A percentile compares a stretch with the other conserved stretches of the same genome.
Conservation (phyloP, 92 coral and sea anemone species). For the Phenganax marumi region DNA sequence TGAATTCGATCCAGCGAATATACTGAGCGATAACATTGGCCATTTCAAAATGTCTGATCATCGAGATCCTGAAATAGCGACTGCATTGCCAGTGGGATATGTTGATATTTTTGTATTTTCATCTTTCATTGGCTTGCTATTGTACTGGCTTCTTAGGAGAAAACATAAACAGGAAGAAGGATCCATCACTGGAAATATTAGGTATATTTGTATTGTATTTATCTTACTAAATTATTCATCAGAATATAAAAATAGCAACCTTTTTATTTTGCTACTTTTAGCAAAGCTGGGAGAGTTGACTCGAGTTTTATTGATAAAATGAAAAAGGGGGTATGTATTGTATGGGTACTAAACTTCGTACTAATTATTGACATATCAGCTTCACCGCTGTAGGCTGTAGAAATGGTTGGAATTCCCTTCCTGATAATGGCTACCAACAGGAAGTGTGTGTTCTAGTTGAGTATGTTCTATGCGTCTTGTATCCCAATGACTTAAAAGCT, state of each 20-base stretch:
- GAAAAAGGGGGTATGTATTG: conserved; percentile 88
- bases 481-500: no score
- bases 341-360: neutral
- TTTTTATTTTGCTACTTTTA: neutral
- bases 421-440: no score
- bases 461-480: no score
- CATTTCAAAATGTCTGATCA: neutral
- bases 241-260: neutral
- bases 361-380: neutral
- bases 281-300: conserved; percentile 48
- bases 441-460: no score
- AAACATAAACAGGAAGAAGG: conserved; percentile 64
- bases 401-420: no score
- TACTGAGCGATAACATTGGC: neutral
- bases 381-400: no score
- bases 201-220: neutral
- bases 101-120: conserved; percentile 82
- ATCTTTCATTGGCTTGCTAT: conserved; percentile 73
- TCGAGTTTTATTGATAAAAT: conserved; percentile 92
- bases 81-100: conserved; percentile 62
- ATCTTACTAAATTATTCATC: neutral
- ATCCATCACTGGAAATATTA: neutral
- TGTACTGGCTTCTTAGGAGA: conserved; percentile 94
- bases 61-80: neutral
- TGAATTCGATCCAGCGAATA: neutral